These are phyloP conservation scores for Toxonevra muliebris DNA, from an alignment of 2,888 invertebrate genomes.

Conservation along the genomic window DNA sequence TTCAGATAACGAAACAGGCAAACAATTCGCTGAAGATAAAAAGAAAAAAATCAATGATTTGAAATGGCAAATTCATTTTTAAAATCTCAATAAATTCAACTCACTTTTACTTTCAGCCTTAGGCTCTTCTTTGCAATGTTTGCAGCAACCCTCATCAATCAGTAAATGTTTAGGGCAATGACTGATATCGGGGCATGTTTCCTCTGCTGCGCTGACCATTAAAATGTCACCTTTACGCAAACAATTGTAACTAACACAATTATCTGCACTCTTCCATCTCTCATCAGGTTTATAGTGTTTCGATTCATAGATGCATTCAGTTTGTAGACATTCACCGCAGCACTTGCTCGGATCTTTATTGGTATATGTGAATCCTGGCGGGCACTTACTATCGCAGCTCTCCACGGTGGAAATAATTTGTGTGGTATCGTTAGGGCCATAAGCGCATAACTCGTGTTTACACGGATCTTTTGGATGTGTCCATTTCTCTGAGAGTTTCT, in stretches of 20 bases:
- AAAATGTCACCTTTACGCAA: constrained; percentile 65
- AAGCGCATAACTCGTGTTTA: constrained; percentile 55
- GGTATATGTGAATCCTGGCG: constrained; percentile 70
- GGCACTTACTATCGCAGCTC: constrained; percentile 55
- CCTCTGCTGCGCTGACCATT: constrained; percentile 67
- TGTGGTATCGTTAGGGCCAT: constrained; percentile 56
- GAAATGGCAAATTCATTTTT: not conserved
- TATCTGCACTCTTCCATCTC: constrained; percentile 72
- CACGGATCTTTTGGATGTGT: constrained; percentile 65
- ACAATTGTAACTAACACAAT: constrained; percentile 73
- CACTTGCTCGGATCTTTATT: constrained; percentile 64
- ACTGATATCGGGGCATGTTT: constrained; percentile 73
- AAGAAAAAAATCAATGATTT: not conserved
- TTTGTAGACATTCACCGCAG: constrained; percentile 74
- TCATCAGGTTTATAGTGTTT: constrained; percentile 67
- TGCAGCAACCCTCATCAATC: constrained; percentile 72
- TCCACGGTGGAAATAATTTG: constrained; percentile 50
- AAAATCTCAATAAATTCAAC: constrained; percentile 22
- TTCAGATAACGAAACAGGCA: constrained; percentile 67
- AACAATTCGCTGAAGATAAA: constrained; percentile 67
- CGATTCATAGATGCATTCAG: constrained; percentile 68
- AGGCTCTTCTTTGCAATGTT: constrained; percentile 70
- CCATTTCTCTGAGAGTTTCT: constrained; percentile 66
- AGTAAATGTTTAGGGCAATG: constrained; percentile 68
- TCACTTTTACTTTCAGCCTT: constrained; percentile 53